Percentiles rank a stretch among this genome's conserved stretches.
These are phyloP conservation scores for Dendrocincla fuliginosa DNA, from an alignment of 2,797 vertebrate species.

Conservation along the genomic window DNA sequence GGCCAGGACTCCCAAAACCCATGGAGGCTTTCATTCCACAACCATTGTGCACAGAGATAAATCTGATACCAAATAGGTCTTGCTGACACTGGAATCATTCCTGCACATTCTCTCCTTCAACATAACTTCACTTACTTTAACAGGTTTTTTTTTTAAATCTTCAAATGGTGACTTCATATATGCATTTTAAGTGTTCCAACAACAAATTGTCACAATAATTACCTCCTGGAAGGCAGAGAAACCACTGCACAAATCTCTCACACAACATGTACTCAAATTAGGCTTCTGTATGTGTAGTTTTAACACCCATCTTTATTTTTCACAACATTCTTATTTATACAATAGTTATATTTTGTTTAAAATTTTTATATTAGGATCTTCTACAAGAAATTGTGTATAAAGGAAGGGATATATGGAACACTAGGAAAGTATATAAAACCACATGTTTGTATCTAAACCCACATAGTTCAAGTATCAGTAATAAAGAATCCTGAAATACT, in stretches of 20 bases:
- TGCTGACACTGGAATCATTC: background rate
- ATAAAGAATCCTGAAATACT: background rate
- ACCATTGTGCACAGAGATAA: background rate
- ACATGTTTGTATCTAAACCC: background rate
- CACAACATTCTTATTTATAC: background rate
- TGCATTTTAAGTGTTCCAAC: background rate
- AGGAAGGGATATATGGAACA: fast-evolving
- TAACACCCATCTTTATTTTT: background rate
- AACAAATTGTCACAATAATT: background rate
- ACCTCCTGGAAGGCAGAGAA: background rate
- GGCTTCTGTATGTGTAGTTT: background rate
- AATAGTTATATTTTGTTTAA: background rate
- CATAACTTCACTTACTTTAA: background rate
- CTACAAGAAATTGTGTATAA: background rate
- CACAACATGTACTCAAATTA: background rate
- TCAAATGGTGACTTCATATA: background rate
- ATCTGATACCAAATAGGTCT: background rate
- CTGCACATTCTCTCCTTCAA: background rate
- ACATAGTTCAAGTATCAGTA: background rate
- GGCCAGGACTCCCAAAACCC: background rate
- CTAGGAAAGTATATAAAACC: background rate
- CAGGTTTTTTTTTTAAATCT: background rate
- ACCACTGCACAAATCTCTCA: background rate
- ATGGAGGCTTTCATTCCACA: background rate
- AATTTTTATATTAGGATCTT: background rate